Evolutionary conservation across 1,140 invertebrate genomes (phyloP).

Genomic region (Palaemon carinicauda): DNA sequence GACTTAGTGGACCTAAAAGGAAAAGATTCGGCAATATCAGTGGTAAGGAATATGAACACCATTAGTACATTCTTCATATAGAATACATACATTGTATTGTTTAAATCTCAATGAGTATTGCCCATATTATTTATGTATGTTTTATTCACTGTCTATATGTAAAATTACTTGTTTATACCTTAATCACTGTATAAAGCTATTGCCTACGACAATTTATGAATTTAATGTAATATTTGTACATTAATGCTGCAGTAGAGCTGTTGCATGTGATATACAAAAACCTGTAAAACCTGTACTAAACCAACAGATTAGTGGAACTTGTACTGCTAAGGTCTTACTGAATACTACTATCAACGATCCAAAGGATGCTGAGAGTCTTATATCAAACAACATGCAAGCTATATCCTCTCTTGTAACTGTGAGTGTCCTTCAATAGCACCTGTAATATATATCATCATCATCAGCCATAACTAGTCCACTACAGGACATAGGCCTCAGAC

Average conservation of each 20-base stretch:
- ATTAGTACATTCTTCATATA: not conserved
- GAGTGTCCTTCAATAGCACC: not conserved
- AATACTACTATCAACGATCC: constrained; percentile 23
- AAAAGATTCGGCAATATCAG: not conserved
- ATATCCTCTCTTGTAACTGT: not conserved
- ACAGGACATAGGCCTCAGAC: too few relatives aligned
- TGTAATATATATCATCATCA: too few relatives aligned
- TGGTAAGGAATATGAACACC: not conserved
- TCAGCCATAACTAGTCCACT: too few relatives aligned
- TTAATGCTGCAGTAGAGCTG: too few relatives aligned
- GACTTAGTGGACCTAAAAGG: not conserved
- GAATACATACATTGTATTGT: not conserved
- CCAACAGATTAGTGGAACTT: not conserved
- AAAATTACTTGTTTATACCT: too few relatives aligned
- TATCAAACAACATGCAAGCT: not conserved
- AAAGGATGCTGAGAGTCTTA: not conserved
- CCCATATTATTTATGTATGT: not conserved
- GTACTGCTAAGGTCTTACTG: not conserved
- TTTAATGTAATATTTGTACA: not conserved
- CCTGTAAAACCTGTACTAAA: too few relatives aligned
- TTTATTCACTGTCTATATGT: too few relatives aligned
- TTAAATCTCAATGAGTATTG: not conserved
- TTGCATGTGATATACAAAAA: too few relatives aligned
- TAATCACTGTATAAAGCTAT: not conserved
- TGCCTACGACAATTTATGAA: not conserved